Evolutionary conservation across 1,140 invertebrate species (phyloP), one percentile per base, ranked within the genome.

Genomic region (Trichoplusia ni): DNA sequence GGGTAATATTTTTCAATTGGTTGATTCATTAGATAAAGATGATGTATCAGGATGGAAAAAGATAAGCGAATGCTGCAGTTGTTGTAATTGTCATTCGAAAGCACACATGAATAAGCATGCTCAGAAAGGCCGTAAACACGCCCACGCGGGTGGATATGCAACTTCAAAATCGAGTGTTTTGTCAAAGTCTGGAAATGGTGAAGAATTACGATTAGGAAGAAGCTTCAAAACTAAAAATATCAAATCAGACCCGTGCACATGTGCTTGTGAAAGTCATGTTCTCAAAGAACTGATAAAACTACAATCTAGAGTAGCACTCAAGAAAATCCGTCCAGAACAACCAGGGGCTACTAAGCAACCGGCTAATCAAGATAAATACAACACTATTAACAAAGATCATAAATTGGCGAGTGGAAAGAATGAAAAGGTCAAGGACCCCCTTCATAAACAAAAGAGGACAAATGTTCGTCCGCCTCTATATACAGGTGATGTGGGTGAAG

Each of bases 211-310:
- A 44, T 35, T 65, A 11, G 47, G 27, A 37, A 54, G 59, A 51
- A 64, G 46, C 23, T 79, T 81, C 62, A 73, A 70, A 61, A 54
- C 73, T 1, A 82, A 84, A 64, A 67, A 69, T 29, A 77, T 82
- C 27, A 68, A 64, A 35, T 84, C 81, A 7, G 81, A 81, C 49
- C 78, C 81, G 31, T 84, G 79, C 60, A 77, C 75, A n/a, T 84
- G 81, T 51, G 71, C 76, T 4, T 71, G 71, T 60, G 65, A 76
- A 67, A 71, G 76, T 23, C 1, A 29, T 0, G n/a, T n/a, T n/a
- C n/a, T n/a, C n/a, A n/a, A n/a, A n/a, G n/a, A n/a, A n/a, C n/a
- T n/a, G 35, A 54, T 25, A 13, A 59, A 33, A 44, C 1, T 0
- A 31, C 18, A 44, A 21, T 21, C 16, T 4, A 60, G 29, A 9